Evolutionary conservation across 2,113 vertebrate genomes (phyloP), one percentile per base, ranked within the genome.

Genomic region (Dinomys branickii): DNA sequence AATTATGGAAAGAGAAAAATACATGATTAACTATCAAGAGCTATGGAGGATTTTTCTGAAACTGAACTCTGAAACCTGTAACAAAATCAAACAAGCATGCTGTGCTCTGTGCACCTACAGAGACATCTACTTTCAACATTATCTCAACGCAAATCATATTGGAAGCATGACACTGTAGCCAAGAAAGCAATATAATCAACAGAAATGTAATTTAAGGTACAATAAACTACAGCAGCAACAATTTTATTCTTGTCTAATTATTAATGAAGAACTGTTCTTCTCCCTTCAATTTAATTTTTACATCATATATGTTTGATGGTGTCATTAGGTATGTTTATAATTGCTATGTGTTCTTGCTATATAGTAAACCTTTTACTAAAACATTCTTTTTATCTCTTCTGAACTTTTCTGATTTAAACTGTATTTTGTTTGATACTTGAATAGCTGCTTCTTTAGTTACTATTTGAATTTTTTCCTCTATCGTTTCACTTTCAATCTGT

Each of bases 1-100:
- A 95, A 95, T 67, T 89, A 94, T 33, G 26, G 47, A 22, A 95
- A 71, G 30, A 85, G 24, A 94, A 47, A 88, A 75, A 95, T 14
- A 67, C 6, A 83, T 78, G 67, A 86, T 58, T 90, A 84, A 91
- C 93, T 44, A 65, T 77, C 65, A 96, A 91, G n/a, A 61, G 69
- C 38, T 85, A 88, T 2, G 22, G 6, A 94, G 11, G 1, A 73
- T 83, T 94, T 86, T 58, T 13, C 41, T 86, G 41, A 93, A 96
- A 78, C 4, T 47, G 9, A 93, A 81, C 54, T 96, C 33, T 96
- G 78, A 94, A 96, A 78, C 35, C 14, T 24, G 26, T 47, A 88
- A 75, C 65, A 93, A 94, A 97, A 54, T 22, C 71, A 93, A 86
- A 52, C 54, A 54, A 41, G 1, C 28, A 58, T 86, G 44, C 38